phyloP scores from a whole-genome alignment of 2,113 vertebrate species.

The Zapus hudsonius region DNA sequence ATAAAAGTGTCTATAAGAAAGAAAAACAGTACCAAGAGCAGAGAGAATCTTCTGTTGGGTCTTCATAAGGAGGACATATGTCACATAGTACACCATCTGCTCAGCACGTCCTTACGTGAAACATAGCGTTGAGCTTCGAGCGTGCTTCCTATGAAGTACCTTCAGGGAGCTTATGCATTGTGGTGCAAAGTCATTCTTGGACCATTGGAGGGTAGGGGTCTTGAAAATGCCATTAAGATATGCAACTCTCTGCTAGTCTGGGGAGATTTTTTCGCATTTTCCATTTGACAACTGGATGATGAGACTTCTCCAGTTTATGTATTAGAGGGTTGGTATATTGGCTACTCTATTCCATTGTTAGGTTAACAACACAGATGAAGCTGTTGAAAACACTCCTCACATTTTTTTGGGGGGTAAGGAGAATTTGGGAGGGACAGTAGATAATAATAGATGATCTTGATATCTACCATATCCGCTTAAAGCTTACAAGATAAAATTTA shows the following conservation, averaged over 20 bases:
- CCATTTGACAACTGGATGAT: background rate
- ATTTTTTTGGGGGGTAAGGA: background rate
- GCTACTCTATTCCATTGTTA: background rate
- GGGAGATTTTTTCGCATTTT: background rate
- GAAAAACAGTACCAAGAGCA: slow-evolving; percentile 46
- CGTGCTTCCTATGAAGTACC: slow-evolving; percentile 15
- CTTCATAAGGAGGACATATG: slow-evolving; percentile 58
- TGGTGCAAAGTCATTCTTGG: background rate
- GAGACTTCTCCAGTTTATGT: background rate
- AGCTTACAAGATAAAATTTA: background rate
- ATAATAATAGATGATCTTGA: background rate
- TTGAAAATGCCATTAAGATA: background rate
- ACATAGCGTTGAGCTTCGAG: slow-evolving; percentile 20
- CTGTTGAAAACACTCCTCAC: background rate
- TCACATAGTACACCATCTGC: slow-evolving; percentile 64
- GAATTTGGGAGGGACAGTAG: background rate
- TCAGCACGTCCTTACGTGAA: slow-evolving; percentile 42
- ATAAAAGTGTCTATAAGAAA: slow-evolving; percentile 56
- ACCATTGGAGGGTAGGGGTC: background rate
- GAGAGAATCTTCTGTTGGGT: slow-evolving; percentile 50
- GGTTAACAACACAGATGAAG: background rate
- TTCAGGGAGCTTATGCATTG: slow-evolving; percentile 11
- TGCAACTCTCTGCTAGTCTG: background rate
- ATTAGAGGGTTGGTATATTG: background rate
- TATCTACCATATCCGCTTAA: background rate